A percentile compares a stretch with the other conserved stretches of the same genome.
These are phyloP conservation scores for Melanotus villosus DNA, from an alignment of 2,888 invertebrate genomes.

Conservation along the genomic window DNA sequence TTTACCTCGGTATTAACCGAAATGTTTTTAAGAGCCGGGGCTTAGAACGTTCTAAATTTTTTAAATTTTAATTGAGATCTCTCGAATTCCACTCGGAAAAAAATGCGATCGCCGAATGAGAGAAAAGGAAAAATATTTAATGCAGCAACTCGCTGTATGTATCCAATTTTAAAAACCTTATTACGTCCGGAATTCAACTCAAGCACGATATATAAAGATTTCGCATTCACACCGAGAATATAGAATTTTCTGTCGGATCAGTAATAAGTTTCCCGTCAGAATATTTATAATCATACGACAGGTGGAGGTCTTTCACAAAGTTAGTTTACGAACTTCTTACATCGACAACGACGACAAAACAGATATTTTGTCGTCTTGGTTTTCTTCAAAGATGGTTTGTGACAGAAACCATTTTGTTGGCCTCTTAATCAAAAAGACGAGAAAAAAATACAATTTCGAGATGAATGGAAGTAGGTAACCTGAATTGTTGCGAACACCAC, in stretches of 20 bases:
- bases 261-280: constrained; percentile 26
- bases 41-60: too few species aligned
- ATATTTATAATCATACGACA: constrained; percentile 34
- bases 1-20: background rate
- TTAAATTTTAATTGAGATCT: background rate
- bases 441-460: background rate
- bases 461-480: too few species aligned
- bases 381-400: background rate
- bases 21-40: background rate
- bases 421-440: background rate
- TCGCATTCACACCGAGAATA: constrained; percentile 6
- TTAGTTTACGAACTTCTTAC: constrained; percentile 19
- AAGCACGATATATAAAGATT: constrained; percentile 8
- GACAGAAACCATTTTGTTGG: constrained; percentile 1
- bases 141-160: background rate
- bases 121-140: constrained; percentile 1
- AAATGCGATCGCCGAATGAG: background rate
- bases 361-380: constrained; percentile 4
- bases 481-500: too few species aligned
- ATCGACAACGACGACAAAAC: constrained; percentile 1
- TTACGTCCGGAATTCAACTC: constrained; percentile 19
- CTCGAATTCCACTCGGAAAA: background rate
- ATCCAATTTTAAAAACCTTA: constrained; percentile 20
- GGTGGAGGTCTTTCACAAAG: constrained; percentile 20
- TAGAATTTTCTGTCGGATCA: constrained; percentile 20